A percentile compares a stretch with the other conserved stretches of the same genome.
These are phyloP conservation scores for Synaphobranchus kaupii DNA, from an alignment of 2,797 vertebrate genomes.

Conservation along the genomic window DNA sequence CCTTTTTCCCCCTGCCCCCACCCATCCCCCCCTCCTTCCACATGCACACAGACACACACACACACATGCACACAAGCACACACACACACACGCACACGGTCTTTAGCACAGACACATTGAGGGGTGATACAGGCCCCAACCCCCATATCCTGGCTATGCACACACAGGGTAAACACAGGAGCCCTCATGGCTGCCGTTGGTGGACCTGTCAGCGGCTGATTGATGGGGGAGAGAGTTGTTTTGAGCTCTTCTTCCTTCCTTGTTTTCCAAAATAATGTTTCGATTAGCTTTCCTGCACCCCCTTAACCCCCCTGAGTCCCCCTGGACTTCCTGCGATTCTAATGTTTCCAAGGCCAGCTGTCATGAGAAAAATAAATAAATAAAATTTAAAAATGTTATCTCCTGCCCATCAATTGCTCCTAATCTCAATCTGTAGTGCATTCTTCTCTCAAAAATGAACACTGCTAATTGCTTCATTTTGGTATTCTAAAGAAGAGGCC, in stretches of 20 bases:
- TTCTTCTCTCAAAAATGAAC: not conserved
- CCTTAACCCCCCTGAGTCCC: not conserved
- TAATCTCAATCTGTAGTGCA: not conserved
- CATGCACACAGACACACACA: not conserved
- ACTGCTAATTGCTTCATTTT: constrained; percentile 12
- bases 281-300: not conserved
- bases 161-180: constrained; percentile 25
- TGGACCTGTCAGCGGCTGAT: constrained; percentile 30
- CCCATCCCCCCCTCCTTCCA: not conserved
- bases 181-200: constrained; percentile 12
- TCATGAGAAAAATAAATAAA: not conserved
- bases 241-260: constrained; percentile 29
- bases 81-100: constrained; percentile 18
- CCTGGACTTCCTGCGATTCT: constrained; percentile 9
- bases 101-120: constrained; percentile 21
- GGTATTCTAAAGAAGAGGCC: not conserved
- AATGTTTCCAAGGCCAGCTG: constrained; percentile 16
- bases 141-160: constrained; percentile 47
- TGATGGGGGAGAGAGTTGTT: constrained; percentile 35
- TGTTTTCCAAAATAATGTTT: constrained; percentile 36
- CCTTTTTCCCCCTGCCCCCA: constrained; percentile 20
- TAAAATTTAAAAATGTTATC: no score
- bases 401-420: not conserved
- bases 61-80: not conserved
- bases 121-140: not conserved